Base-by-base conservation (phyloP, 1,140 invertebrate species). In the Camponotus floridanus region DNA sequence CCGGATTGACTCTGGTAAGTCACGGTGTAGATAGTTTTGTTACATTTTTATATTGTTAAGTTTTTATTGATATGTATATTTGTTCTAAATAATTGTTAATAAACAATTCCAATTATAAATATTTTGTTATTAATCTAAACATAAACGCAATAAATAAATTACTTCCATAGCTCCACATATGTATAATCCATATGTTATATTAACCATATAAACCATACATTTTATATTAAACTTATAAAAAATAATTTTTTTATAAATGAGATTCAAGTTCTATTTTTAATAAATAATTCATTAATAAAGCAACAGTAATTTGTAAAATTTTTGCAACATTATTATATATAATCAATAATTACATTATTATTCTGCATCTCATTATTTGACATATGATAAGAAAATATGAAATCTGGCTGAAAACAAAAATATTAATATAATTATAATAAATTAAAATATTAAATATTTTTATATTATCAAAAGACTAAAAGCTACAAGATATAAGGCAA, bases 1-100 rank as follows among this genome's bases (percentile, higher is more conserved):
- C 5, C 21, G 31, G 3, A 36, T 83, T 61, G 33, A 62, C 15
- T 26, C 26, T 71, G 18, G 11, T 31, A 59, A 71, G 26, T 31
- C 6, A n/a, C 15, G 2, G 7, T 73, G 79, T 86, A 80, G 36
- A 78, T 74, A 87, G 15, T 87, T 76, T 80, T 83, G 79, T 91
- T 90, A 85, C n/a, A 11, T 33, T 90, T 87, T 61, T 57, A 87
- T 76, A 73, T 88, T 89, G 88, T 90, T 90, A 87, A 85, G 88
- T 90, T 90, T 90, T 73, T 21, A n/a, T 39, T 39, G n/a, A 59
- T 84, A n/a, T 62, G 8, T 51, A n/a, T 74, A 36, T 3, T 9
- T 62, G 45, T 62, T 57, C 26, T 11, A 21, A 57, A 15, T 26
- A 31, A 31, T 62, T 86, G 68, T 88, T 86, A 88, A 89, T 89